Evolutionary conservation across 1,140 invertebrate genomes (phyloP).

Genomic region (Hestina assimilis): DNA sequence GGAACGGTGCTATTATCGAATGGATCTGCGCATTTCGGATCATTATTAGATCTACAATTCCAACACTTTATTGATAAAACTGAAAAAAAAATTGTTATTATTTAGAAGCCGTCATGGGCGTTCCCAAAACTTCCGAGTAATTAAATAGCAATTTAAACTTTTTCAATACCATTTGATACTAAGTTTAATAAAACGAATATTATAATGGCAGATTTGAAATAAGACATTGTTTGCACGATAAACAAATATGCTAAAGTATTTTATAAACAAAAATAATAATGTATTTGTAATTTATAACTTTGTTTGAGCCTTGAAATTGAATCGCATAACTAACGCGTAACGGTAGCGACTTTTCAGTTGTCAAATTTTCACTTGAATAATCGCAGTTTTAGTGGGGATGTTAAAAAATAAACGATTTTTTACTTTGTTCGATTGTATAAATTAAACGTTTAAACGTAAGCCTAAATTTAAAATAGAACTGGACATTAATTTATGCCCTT

Average conservation of each 20-base stretch:
- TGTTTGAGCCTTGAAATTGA: too few species aligned
- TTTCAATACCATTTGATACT: constrained; percentile 36
- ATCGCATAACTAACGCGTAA: too few species aligned
- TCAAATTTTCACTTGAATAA: too few species aligned
- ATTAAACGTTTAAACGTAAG: too few species aligned
- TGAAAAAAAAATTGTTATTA: constrained; percentile 70
- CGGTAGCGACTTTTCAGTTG: too few species aligned
- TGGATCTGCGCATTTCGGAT: constrained; percentile 94
- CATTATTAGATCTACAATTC: constrained; percentile 92
- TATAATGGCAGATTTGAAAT: constrained; percentile 16
- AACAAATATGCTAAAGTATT: background rate
- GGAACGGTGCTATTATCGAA: constrained; percentile 94
- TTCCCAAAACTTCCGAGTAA: constrained; percentile 31
- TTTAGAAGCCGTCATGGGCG: constrained; percentile 39
- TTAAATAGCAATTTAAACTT: background rate
- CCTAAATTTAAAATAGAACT: too few species aligned
- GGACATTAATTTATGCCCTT: too few species aligned
- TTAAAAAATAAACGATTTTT: too few species aligned
- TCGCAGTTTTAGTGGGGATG: too few species aligned
- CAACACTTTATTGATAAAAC: constrained; percentile 91
- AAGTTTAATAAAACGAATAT: constrained; percentile 23
- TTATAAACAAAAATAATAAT: background rate
- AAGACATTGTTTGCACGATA: constrained; percentile 7
- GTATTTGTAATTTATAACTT: too few species aligned
- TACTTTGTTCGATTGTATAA: too few species aligned